Evolutionary conservation across 2,888 invertebrate genomes (phyloP), one percentile per base, ranked within the genome.

Genomic region (Pollenia angustigena): DNA sequence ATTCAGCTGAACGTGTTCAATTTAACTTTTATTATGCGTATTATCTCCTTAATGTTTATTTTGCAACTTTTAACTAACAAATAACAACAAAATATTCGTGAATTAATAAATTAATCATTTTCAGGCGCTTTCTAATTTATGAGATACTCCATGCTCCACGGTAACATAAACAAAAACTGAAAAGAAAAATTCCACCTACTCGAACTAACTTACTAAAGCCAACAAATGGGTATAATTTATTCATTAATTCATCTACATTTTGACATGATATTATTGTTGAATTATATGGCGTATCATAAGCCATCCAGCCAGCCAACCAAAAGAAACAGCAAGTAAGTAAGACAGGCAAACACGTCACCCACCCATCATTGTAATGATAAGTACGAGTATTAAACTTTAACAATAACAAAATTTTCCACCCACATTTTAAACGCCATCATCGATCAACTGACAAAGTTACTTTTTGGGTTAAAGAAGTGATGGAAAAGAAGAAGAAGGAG

Each of bases 361-460:
- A 68, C 23, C 62, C 84, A 68, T 84, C 78, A 84, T 87, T 81
- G 72, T 56, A 76, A 78, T 50, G 74, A 64, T 69, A 46, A 69
- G 23, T 68, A 54, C n/a, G 54, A 75, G 52, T 62, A 54, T 62
- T 71, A 60, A 80, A 68, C 52, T 71, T 60, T 74, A 69, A 58
- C 66, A 72, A 16, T 16, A 66, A 52, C n/a, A 66, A 56, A 50
- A 79, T 74, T 50, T 71, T 60, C 81, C 89, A 81, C 81, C 68
- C 81, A 83, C 85, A 85, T 62, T 87, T 83, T 69, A 81, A 87
- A 79, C 56, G 85, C 85, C 89, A 89, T 89, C 90, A 91, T 91
- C 91, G 91, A 91, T 91, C 91, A 91, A 91, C 85, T 87, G 68
- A 62, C 80, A 87, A 74, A 60, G 76, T 78, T 62, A 81, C 78